A percentile compares a stretch with the other conserved stretches of the same genome.
Conservation (phyloP, 2,113 vertebrate genomes). For the Scatophagus argus region DNA sequence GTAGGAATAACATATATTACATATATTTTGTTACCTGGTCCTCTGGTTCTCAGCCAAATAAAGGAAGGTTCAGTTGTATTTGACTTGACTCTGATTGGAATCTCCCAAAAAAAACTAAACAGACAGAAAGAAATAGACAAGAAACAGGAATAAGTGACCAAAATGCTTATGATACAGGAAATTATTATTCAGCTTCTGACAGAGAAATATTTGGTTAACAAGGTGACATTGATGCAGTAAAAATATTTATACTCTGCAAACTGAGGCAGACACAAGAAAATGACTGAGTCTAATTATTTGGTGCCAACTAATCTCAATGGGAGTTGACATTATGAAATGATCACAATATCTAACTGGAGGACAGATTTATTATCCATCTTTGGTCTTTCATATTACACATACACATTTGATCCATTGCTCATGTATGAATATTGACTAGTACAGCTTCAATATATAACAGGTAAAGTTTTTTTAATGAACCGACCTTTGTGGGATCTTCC, state of each 20-base stretch:
- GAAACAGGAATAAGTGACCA: background rate
- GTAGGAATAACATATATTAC: background rate
- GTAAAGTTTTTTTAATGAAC: too few relatives aligned
- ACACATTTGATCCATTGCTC: too few relatives aligned
- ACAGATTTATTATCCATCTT: slow-evolving; percentile 7
- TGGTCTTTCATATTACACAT: too few relatives aligned
- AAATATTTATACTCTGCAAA: background rate
- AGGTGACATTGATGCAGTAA: background rate
- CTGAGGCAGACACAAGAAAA: background rate
- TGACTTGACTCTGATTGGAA: slow-evolving; percentile 80
- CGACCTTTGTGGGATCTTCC: too few relatives aligned
- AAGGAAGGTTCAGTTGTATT: background rate
- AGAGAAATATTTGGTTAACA: background rate
- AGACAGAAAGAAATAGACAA: slow-evolving; percentile 12
- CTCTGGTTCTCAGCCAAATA: too few relatives aligned
- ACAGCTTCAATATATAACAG: too few relatives aligned
- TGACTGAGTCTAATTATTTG: background rate
- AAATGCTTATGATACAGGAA: background rate
- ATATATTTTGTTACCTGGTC: slow-evolving; percentile 32
- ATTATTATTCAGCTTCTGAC: background rate
- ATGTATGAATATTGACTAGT: too few relatives aligned
- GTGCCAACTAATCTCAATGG: too few relatives aligned
- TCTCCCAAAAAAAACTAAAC: slow-evolving; percentile 85
- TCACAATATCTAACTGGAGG: background rate
- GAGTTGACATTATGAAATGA: too few relatives aligned